Conservation (phyloP, 1,140 invertebrate species). For the Camponotus vicinus region DNA sequence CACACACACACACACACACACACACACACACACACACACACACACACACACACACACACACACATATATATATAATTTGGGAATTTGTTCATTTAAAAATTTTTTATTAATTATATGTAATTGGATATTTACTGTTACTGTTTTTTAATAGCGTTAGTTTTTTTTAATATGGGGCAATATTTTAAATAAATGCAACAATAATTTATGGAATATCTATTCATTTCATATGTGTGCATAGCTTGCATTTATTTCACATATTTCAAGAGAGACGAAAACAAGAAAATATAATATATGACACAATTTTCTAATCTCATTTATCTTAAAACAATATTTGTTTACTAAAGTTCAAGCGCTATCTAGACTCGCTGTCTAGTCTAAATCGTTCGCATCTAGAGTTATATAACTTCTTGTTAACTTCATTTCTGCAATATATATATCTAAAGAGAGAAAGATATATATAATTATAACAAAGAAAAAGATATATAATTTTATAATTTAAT, state of each 20-base stretch:
- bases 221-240: neutral
- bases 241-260: neutral
- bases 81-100: neutral
- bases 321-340: conserved; percentile 15
- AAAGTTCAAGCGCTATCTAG: conserved; percentile 5
- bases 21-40: too few relatives aligned
- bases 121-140: neutral
- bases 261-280: neutral
- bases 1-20: too few relatives aligned
- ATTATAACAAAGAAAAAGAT: too few relatives aligned
- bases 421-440: too few relatives aligned
- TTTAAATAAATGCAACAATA: neutral
- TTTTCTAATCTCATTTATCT: conserved; percentile 33
- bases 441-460: too few relatives aligned
- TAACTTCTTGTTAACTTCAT: too few relatives aligned
- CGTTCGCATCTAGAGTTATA: too few relatives aligned
- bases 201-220: neutral
- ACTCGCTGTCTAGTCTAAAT: neutral
- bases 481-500: conserved; percentile 5
- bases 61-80: too few relatives aligned
- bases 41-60: too few relatives aligned
- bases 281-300: neutral
- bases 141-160: neutral
- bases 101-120: neutral
- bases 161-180: neutral